Conservation (phyloP, 2,113 vertebrate genomes). For the Cinclus mexicanus region DNA sequence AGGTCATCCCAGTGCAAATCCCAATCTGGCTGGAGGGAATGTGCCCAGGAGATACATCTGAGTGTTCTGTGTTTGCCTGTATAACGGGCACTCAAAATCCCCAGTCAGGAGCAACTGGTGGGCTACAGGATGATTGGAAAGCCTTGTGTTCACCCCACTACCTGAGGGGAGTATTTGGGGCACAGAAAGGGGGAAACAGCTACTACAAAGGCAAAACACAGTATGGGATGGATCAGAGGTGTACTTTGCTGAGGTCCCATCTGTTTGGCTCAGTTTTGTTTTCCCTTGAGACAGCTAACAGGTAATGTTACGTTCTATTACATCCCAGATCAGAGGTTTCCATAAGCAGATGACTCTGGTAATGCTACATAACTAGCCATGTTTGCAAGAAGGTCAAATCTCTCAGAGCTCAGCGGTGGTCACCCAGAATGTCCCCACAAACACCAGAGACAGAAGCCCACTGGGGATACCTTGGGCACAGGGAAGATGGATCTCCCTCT, state of each 20-base stretch:
- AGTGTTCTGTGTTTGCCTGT: neutral
- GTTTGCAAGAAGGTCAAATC: neutral
- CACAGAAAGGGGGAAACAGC: neutral
- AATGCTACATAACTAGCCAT: neutral
- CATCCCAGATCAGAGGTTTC: neutral
- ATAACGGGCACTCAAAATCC: neutral
- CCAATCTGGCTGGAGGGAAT: neutral
- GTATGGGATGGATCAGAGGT: neutral
- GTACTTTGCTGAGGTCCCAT: neutral
- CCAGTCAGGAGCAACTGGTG: neutral
- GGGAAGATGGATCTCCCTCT: neutral
- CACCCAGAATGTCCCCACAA: neutral
- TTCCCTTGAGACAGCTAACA: neutral
- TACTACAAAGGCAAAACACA: neutral
- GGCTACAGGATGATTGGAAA: neutral
- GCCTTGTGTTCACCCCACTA: neutral
- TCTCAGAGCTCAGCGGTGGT: neutral
- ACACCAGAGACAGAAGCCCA: neutral
- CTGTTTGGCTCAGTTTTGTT: neutral
- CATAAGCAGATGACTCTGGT: neutral
- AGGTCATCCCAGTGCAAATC: neutral
- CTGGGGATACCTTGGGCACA: neutral
- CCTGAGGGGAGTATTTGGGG: neutral
- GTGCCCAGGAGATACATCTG: fast-evolving
- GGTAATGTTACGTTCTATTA: neutral